Evolutionary conservation across 2,888 invertebrate genomes (phyloP).

Genomic region (Willowsia nigromaculata): DNA sequence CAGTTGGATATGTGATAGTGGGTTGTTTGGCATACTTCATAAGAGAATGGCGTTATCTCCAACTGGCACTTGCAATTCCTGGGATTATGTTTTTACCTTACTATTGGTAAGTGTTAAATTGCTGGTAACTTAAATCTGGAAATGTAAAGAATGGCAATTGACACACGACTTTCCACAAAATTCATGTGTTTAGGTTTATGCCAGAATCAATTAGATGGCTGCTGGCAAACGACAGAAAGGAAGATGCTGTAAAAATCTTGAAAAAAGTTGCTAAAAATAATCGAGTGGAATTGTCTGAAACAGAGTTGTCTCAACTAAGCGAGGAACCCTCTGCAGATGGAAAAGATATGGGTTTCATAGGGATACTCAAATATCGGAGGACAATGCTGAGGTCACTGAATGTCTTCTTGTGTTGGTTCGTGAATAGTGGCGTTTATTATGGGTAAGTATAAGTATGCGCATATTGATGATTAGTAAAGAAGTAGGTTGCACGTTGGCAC

Average conservation of each 20-base stretch:
- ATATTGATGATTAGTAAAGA: not conserved
- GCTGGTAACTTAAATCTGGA: no score
- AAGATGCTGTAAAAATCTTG: constrained; percentile 84
- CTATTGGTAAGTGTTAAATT: constrained; percentile 87
- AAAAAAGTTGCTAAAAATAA: constrained; percentile 85
- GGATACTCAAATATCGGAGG: constrained; percentile 33
- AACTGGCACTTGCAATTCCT: constrained; percentile 86
- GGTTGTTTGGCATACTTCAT: constrained; percentile 86
- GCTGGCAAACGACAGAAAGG: constrained; percentile 84
- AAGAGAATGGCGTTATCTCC: constrained; percentile 86
- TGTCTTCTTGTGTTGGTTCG: constrained; percentile 82
- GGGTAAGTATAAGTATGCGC: constrained; percentile 81
- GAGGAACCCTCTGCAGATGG: not conserved
- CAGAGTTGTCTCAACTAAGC: not conserved
- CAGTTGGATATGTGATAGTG: constrained; percentile 86
- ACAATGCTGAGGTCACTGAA: constrained; percentile 44
- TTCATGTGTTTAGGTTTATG: constrained; percentile 83
- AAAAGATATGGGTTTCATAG: not conserved
- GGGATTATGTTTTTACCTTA: constrained; percentile 85
- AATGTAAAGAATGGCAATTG: no score
- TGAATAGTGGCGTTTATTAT: constrained; percentile 88
- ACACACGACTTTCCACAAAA: no score
- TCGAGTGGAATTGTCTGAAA: constrained; percentile 80
- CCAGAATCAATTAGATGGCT: constrained; percentile 88
- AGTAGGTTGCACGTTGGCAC: not conserved